Evolutionary conservation across 1,140 invertebrate species (phyloP).

Genomic region (Chymomyza costata): DNA sequence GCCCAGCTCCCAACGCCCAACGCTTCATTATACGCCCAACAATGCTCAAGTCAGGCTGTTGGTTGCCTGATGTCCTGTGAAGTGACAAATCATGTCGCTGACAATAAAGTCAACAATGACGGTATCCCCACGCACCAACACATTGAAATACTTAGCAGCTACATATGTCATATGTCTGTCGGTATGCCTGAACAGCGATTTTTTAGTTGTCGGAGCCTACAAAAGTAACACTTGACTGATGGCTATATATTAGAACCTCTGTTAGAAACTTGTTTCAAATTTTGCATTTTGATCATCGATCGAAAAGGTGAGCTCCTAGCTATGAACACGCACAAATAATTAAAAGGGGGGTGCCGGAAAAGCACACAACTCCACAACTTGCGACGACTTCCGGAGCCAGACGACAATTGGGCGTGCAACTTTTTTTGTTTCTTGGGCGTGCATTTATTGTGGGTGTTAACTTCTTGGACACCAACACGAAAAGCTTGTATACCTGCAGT

Average conservation of each 20-base stretch:
- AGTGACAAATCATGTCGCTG: slow-evolving; percentile 67
- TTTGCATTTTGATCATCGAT: no score
- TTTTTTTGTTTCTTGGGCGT: not conserved
- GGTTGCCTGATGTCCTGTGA: slow-evolving; percentile 21
- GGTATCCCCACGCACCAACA: no score
- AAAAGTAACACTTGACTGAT: no score
- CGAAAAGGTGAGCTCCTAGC: no score
- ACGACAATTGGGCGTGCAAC: no score
- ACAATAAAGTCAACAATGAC: slow-evolving; percentile 53
- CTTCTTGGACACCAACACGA: slow-evolving; percentile 7
- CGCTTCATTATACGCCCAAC: slow-evolving; percentile 32
- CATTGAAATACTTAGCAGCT: slow-evolving; percentile 30
- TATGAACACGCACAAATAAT: slow-evolving; percentile 62
- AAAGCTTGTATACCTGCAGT: slow-evolving; percentile 4
- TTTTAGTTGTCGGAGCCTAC: not conserved
- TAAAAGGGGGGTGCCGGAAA: slow-evolving; percentile 29
- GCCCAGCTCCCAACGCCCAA: no score
- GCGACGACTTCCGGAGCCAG: slow-evolving; percentile 34
- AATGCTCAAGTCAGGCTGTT: not conserved
- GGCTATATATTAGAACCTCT: no score
- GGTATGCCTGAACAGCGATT: not conserved
- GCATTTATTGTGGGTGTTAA: slow-evolving; percentile 23
- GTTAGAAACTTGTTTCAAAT: no score
- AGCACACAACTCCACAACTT: slow-evolving; percentile 3
- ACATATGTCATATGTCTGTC: slow-evolving; percentile 31